These are phyloP conservation scores for Amphipoea oculea DNA, from an alignment of 2,888 invertebrate species.

Conservation along the genomic window DNA sequence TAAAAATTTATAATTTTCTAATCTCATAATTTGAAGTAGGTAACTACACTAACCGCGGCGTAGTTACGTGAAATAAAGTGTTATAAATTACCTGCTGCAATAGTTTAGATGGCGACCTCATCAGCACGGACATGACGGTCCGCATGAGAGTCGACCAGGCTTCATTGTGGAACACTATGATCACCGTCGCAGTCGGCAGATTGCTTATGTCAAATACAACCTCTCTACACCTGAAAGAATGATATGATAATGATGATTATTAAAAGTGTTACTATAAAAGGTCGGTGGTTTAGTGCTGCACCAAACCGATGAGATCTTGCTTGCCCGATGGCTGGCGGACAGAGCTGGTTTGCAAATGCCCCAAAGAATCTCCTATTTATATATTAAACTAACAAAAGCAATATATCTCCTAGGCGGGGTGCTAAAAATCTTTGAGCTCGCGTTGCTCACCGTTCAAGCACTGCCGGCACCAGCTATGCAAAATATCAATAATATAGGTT, in stretches of 20 bases:
- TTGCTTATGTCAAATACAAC: conserved; percentile 84
- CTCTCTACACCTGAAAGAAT: conserved; percentile 80
- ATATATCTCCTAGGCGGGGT: too few species aligned
- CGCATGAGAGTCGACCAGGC: conserved; percentile 99
- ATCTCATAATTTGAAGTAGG: neutral
- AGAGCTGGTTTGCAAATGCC: too few species aligned
- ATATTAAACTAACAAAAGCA: too few species aligned
- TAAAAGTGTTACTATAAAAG: neutral
- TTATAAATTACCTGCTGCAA: conserved; percentile 93
- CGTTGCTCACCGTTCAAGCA: too few species aligned
- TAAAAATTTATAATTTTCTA: neutral
- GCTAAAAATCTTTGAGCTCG: too few species aligned
- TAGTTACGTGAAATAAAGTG: neutral
- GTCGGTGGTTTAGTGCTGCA: neutral
- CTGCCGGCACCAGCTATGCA: too few species aligned
- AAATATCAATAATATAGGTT: too few species aligned
- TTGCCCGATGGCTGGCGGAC: too few species aligned
- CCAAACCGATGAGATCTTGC: neutral
- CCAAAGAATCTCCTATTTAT: too few species aligned
- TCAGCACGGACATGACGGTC: conserved; percentile 98
- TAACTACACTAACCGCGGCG: too few species aligned
- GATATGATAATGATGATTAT: conserved; percentile 8
- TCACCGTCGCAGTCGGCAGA: conserved; percentile 96
- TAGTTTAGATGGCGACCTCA: conserved; percentile 94
- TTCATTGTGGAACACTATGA: conserved; percentile 99